Conservation (phyloP, 2,113 vertebrate genomes). For the Syngnathus typhle region DNA sequence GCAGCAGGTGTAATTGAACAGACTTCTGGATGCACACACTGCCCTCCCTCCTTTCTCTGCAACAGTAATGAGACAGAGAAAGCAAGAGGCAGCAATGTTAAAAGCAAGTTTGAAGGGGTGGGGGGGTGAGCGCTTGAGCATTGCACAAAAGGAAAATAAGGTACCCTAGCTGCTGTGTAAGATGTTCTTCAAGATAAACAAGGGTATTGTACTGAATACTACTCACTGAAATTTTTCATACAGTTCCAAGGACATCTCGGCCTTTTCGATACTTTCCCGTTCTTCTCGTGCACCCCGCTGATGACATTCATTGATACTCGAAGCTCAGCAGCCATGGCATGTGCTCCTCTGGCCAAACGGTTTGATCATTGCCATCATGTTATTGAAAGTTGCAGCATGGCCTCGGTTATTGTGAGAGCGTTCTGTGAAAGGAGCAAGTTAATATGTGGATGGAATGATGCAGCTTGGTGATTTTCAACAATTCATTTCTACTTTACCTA, state of each 20-base stretch:
- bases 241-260: not conserved
- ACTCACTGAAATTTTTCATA: not conserved
- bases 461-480: not conserved
- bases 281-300: not conserved
- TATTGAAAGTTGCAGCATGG: not conserved
- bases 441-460: not conserved
- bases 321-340: not conserved
- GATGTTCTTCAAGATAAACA: conserved; percentile 10
- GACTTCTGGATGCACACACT: conserved; percentile 66
- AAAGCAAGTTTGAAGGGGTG: conserved; percentile 47
- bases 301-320: not conserved
- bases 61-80: conserved; percentile 64
- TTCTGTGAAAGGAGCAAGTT: not conserved
- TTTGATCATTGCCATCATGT: not conserved
- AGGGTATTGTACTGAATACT: not conserved
- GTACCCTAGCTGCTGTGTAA: not conserved
- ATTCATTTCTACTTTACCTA: conserved; percentile 16
- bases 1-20: conserved; percentile 78
- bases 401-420: not conserved
- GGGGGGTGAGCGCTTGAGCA: conserved; percentile 29
- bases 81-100: conserved; percentile 49
- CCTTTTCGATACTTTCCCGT: not conserved
- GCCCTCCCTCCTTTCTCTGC: conserved; percentile 42
- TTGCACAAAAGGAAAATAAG: conserved; percentile 48
- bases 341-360: no score